These are phyloP conservation scores for Andrena marginata DNA, from an alignment of 2,888 invertebrate species.

Conservation along the genomic window DNA sequence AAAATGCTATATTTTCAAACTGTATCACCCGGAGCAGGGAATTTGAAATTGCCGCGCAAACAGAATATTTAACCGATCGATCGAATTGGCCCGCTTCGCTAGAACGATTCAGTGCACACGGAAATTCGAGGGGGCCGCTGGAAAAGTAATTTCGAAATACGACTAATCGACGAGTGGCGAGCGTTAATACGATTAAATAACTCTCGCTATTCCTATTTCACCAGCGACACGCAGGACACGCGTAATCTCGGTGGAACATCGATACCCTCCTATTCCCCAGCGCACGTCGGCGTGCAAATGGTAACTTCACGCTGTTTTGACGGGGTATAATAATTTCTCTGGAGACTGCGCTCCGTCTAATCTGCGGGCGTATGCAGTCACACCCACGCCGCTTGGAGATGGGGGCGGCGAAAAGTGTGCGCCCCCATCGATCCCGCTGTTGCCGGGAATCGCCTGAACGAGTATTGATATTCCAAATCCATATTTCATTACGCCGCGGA, in stretches of 20 bases:
- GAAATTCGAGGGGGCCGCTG: not conserved
- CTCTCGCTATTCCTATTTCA: constrained; percentile 31
- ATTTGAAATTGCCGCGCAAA: too few relatives aligned
- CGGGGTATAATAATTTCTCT: constrained; percentile 71
- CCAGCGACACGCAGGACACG: not conserved
- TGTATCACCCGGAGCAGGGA: too few relatives aligned
- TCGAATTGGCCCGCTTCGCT: too few relatives aligned
- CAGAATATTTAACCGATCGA: too few relatives aligned
- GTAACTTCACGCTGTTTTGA: constrained; percentile 65
- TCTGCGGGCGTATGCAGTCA: constrained; percentile 4
- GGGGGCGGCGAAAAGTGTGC: constrained; percentile 22
- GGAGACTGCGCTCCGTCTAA: constrained; percentile 54
- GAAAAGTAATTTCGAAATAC: not conserved
- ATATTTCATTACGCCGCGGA: constrained; percentile 51
- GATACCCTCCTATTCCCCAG: constrained; percentile 55
- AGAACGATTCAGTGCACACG: not conserved
- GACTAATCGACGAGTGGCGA: constrained; percentile 15
- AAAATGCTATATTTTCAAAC: too few relatives aligned
- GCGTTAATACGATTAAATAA: constrained; percentile 36
- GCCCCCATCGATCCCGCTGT: constrained; percentile 30
- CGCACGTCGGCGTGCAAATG: constrained; percentile 40
- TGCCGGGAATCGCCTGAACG: constrained; percentile 17
- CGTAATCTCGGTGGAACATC: constrained; percentile 30
- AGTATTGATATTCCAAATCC: constrained; percentile 38
- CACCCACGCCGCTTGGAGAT: not conserved